Evolutionary conservation across 2,113 vertebrate species (phyloP).

Genomic region (Cromileptes altivelis): DNA sequence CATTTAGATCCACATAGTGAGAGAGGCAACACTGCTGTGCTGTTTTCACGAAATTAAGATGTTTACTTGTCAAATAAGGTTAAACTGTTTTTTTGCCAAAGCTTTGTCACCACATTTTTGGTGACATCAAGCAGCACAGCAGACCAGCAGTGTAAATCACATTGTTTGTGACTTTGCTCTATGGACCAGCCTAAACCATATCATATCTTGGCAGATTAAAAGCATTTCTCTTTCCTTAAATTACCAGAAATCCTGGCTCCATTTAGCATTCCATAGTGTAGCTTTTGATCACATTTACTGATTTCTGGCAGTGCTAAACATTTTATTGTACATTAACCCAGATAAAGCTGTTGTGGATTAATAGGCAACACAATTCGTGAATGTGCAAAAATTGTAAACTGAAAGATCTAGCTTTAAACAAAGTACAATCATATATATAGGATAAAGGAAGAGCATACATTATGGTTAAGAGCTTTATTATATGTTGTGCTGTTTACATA

Average conservation of each 20-base stretch:
- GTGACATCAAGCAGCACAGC: not conserved
- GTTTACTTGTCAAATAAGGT: conserved; percentile 19
- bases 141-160: not conserved
- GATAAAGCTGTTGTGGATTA: not conserved
- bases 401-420: not conserved
- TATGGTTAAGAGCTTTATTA: not conserved
- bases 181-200: not conserved
- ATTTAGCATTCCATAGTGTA: not conserved
- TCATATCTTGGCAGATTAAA: not conserved
- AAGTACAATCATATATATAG: not conserved
- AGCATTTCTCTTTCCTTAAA: not conserved
- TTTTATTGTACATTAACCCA: not conserved
- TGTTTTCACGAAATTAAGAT: conserved; percentile 7
- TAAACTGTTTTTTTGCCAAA: not conserved
- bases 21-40: not conserved
- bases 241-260: not conserved
- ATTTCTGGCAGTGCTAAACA: not conserved
- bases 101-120: not conserved
- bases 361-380: not conserved
- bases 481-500: not conserved
- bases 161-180: not conserved
- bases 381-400: not conserved
- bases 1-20: conserved; percentile 5
- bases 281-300: not conserved
- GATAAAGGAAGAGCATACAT: not conserved